Conservation (phyloP, 92 coral and sea anemone species). For the Heliopora coerulea region DNA sequence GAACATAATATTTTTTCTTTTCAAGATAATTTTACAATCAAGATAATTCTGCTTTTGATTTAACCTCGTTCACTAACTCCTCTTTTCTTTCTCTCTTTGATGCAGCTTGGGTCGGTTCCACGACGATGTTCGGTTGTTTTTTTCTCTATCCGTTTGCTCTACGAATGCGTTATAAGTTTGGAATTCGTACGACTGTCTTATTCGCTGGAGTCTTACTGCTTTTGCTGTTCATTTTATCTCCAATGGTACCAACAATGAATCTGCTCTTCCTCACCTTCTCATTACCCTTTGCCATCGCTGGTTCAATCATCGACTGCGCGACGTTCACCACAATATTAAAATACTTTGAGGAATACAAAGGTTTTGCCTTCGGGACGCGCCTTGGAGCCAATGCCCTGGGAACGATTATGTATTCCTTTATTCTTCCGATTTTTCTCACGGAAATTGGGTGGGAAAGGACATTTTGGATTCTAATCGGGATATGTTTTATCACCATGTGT, state of each 20-base stretch:
- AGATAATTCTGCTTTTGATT: no score
- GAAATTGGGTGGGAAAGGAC: slow-evolving; percentile 50
- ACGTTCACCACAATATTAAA: not conserved
- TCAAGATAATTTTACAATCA: no score
- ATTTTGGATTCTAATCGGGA: slow-evolving; percentile 31
- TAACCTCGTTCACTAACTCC: no score
- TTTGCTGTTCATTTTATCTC: not conserved
- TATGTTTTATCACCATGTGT: slow-evolving; percentile 13
- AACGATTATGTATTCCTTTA: slow-evolving; percentile 41
- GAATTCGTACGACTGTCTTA: not conserved
- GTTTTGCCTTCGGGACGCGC: not conserved
- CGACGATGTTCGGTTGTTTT: not conserved
- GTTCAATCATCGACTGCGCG: slow-evolving; percentile 4
- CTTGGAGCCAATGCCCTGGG: slow-evolving; percentile 21
- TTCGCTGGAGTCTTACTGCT: not conserved
- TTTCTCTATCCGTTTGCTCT: not conserved
- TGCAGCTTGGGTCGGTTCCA: not conserved
- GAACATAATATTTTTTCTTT: no score
- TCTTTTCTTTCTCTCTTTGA: not conserved
- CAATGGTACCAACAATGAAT: not conserved
- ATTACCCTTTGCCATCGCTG: not conserved
- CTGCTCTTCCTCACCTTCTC: not conserved
- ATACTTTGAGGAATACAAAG: not conserved
- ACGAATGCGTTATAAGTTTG: not conserved
- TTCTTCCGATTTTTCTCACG: slow-evolving; percentile 37